Conservation (phyloP, 2,888 invertebrate species). For the Candidula unifasciata region DNA sequence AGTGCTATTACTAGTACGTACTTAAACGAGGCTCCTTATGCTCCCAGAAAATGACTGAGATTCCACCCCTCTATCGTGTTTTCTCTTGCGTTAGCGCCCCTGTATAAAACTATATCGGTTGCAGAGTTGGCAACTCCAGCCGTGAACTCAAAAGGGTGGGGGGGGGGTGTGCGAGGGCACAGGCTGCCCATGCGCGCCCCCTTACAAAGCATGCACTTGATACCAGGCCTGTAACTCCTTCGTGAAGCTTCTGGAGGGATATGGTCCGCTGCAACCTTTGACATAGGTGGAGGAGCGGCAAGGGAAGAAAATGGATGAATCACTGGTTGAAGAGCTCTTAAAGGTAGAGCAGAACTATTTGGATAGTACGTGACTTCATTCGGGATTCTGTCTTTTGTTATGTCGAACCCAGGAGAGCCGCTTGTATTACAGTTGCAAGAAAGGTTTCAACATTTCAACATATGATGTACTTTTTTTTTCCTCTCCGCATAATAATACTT, state of each 20-base stretch:
- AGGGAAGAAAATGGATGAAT: too few species aligned
- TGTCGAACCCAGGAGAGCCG: not conserved
- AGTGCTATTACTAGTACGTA: too few species aligned
- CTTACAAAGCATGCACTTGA: not conserved
- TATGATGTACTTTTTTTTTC: not conserved
- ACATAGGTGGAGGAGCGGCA: not conserved
- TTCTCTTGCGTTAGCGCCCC: too few species aligned
- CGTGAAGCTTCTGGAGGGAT: not conserved
- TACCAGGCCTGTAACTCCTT: not conserved
- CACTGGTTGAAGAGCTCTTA: conserved; percentile 20
- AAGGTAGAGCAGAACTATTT: not conserved
- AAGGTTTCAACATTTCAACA: not conserved
- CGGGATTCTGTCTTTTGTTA: not conserved
- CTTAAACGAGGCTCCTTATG: too few species aligned
- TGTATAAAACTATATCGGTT: conserved; percentile 26
- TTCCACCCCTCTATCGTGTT: too few species aligned
- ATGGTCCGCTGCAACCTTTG: not conserved
- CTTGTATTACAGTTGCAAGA: not conserved
- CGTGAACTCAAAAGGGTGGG: not conserved
- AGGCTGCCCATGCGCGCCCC: not conserved
- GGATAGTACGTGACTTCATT: not conserved
- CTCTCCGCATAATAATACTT: not conserved
- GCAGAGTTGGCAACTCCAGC: not conserved
- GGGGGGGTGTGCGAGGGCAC: too few species aligned
- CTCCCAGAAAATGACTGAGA: too few species aligned